These are phyloP conservation scores for Oplegnathus fasciatus DNA, from an alignment of 2,113 vertebrate genomes.

Conservation along the genomic window DNA sequence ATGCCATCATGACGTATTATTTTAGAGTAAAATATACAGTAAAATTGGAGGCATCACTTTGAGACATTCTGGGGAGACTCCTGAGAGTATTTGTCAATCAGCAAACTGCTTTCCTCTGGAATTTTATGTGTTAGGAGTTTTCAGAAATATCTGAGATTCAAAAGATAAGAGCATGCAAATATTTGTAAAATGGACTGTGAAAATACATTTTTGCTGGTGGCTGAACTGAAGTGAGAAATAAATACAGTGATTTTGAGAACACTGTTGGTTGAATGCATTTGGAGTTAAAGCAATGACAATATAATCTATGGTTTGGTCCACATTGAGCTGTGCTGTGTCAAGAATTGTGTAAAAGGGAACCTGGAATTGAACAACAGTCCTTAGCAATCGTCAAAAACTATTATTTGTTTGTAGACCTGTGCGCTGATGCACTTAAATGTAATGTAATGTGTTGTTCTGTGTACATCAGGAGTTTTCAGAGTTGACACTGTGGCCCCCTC, in stretches of 20 bases:
- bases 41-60: neutral
- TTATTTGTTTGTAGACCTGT: neutral
- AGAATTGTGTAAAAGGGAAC: neutral
- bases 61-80: neutral
- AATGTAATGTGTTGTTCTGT: neutral
- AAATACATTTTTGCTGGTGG: neutral
- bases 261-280: neutral
- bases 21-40: neutral
- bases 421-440: neutral
- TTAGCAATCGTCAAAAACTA: neutral
- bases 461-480: too few relatives aligned
- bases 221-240: conserved; percentile 5
- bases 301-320: neutral
- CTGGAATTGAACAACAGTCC: neutral
- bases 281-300: neutral
- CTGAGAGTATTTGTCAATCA: conserved; percentile 4
- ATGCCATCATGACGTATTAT: too few relatives aligned
- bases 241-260: neutral
- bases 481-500: too few relatives aligned
- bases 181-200: neutral
- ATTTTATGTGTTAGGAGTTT: neutral
- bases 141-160: neutral
- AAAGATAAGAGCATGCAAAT: neutral
- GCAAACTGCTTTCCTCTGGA: neutral
- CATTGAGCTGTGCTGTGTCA: conserved; percentile 4